These are phyloP conservation scores for Diacarnus erythraeanus DNA, from an alignment of 37 sponge, comb jelly and placozoan species.

Conservation along the genomic window DNA sequence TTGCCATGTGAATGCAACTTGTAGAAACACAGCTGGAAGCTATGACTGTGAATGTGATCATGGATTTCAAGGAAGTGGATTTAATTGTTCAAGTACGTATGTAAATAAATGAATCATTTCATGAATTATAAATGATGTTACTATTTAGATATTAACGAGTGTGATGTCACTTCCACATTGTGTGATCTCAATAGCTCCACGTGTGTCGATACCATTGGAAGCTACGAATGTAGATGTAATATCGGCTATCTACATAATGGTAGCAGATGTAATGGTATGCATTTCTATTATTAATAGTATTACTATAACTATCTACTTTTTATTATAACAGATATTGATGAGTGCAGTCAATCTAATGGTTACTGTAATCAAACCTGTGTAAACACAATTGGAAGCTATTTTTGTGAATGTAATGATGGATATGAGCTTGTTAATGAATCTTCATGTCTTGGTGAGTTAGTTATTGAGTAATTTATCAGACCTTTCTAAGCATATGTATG, in stretches of 20 bases:
- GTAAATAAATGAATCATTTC: background rate
- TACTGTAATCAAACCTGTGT: constrained; percentile 29
- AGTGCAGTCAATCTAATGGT: constrained; percentile 20
- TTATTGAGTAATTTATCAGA: background rate
- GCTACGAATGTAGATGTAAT: constrained; percentile 26
- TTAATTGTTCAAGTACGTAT: constrained; percentile 15
- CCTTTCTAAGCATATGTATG: background rate
- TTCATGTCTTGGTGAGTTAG: background rate
- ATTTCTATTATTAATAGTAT: background rate
- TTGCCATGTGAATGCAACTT: background rate
- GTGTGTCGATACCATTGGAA: constrained; percentile 37
- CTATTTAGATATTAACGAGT: constrained; percentile 38
- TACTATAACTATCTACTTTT: background rate
- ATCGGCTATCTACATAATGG: constrained; percentile 19
- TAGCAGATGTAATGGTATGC: background rate
- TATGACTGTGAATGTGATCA: background rate
- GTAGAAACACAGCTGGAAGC: background rate
- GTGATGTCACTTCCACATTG: constrained; percentile 8
- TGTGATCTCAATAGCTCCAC: constrained; percentile 24
- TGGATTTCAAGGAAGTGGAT: constrained; percentile 7
- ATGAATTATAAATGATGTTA: background rate
- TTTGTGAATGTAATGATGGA: constrained; percentile 34
- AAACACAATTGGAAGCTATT: constrained; percentile 49
- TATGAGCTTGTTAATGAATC: constrained; percentile 7
- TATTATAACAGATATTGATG: constrained; percentile 26